Evolutionary conservation across 2,888 invertebrate genomes (phyloP).

Genomic region (Amphipyra tragopoginis): DNA sequence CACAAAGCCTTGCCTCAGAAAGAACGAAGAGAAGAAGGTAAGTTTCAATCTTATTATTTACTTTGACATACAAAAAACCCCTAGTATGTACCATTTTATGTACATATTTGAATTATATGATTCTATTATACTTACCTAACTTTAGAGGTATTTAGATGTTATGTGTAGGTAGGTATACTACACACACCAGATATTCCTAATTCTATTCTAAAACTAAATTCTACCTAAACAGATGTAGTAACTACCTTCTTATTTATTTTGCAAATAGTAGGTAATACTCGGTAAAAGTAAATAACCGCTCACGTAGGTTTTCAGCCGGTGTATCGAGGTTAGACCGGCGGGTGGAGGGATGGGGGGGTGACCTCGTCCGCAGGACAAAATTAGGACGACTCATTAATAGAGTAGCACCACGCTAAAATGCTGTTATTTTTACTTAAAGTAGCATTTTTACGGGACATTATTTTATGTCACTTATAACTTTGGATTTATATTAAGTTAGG

Average conservation of each 20-base stretch:
- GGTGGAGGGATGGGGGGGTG: slow-evolving; percentile 17
- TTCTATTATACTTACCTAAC: too few relatives aligned
- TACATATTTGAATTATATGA: too few relatives aligned
- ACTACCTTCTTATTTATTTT: neutral
- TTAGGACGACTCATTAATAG: slow-evolving; percentile 47
- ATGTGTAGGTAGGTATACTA: too few relatives aligned
- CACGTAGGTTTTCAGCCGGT: slow-evolving; percentile 14
- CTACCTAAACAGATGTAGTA: neutral
- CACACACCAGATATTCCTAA: too few relatives aligned
- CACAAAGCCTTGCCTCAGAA: too few relatives aligned
- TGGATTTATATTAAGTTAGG: neutral
- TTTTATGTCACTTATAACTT: neutral
- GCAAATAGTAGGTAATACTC: neutral
- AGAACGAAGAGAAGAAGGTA: too few relatives aligned
- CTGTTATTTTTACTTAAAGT: slow-evolving; percentile 10
- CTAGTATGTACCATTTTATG: too few relatives aligned
- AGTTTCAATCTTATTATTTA: too few relatives aligned
- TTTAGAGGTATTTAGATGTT: too few relatives aligned
- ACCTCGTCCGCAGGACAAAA: slow-evolving; percentile 44
- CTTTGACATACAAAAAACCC: too few relatives aligned
- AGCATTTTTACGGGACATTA: slow-evolving; percentile 12
- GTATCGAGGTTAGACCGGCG: slow-evolving; percentile 20
- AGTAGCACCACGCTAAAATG: slow-evolving; percentile 32
- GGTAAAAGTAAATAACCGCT: slow-evolving; percentile 22
- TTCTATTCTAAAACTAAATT: neutral